Base-by-base conservation (phyloP, 2,113 vertebrate species). In the Scortum barcoo region DNA sequence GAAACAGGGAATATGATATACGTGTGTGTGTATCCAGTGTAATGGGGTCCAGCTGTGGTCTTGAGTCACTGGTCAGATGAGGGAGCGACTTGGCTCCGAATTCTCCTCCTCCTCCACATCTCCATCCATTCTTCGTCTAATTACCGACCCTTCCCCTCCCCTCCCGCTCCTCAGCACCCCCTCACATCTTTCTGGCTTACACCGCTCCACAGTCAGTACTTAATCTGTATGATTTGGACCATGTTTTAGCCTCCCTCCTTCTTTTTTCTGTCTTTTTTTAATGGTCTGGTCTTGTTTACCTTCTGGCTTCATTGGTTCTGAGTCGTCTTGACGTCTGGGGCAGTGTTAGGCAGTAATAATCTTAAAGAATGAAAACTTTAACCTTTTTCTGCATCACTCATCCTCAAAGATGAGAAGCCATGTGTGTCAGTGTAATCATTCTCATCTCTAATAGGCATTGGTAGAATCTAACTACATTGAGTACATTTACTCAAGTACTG, bases 11-110 rank as follows among this genome's bases (percentile, higher is more conserved):
- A 93, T 80, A 78, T 86, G 87, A 93, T 91, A 71, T 62, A 44
- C 76, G 38, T 74, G 66, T 81, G 75, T 72, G 38, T 82, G 72
- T 48, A 38, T 83, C 33, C 42, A 68, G 65, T 51, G 40, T 95
- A 95, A 95, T 94, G 58, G 20, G 81, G 78, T 85, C 92, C 94
- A 95, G 94, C 92, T 95, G 95, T 93, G 92, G 90, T 94, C 89
- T 94, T 89, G 89, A 93, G 92, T 92, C 93, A 84, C 80, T 84
- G 89, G 93, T 94, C 92, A 94, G 87, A 94, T 78, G 87, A 92
- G 89, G 85, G 89, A 91, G 80, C 33, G 14, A 85, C 82, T 90
- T 92, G 89, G 93, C 91, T 91, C 84, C 26, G 66, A 83, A 65
- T 51, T 78, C 33, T 20, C 72, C 84, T 28, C 82, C 91, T 81